These are phyloP conservation scores for Archocentrus centrarchus DNA, from an alignment of 2,113 vertebrate genomes.

Conservation along the genomic window DNA sequence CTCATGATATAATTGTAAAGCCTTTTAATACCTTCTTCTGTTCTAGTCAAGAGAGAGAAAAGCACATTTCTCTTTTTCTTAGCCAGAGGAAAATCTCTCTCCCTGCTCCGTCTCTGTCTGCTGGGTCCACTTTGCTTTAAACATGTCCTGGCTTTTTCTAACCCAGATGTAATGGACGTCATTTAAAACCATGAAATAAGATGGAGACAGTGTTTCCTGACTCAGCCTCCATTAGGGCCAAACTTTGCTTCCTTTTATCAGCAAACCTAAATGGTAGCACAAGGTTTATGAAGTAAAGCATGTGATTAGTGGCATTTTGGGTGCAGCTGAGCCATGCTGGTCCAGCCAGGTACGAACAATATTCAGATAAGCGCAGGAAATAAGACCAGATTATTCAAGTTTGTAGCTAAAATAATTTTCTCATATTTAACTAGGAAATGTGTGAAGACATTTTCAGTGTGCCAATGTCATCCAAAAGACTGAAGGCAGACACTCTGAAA, in stretches of 20 bases:
- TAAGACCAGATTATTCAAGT: too few species aligned
- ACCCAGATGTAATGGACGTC: not conserved
- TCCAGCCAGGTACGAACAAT: not conserved
- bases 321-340: not conserved
- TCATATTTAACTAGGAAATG: too few species aligned
- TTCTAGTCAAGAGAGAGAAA: not conserved
- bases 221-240: not conserved
- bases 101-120: not conserved
- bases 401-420: too few species aligned
- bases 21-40: not conserved
- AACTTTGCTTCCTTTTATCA: not conserved
- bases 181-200: conserved; percentile 5
- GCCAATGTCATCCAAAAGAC: too few species aligned
- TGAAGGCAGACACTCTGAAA: too few species aligned
- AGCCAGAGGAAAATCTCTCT: not conserved
- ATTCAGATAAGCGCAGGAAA: not conserved
- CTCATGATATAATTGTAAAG: not conserved
- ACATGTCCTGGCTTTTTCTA: not conserved
- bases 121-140: conserved; percentile 1
- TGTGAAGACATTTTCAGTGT: too few species aligned
- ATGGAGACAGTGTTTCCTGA: not conserved
- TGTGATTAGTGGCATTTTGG: not conserved
- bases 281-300: not conserved
- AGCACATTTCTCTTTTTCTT: not conserved
- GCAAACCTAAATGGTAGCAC: not conserved